Evolutionary conservation across 2,888 invertebrate species (phyloP).

Genomic region (Cataglyphis livida): DNA sequence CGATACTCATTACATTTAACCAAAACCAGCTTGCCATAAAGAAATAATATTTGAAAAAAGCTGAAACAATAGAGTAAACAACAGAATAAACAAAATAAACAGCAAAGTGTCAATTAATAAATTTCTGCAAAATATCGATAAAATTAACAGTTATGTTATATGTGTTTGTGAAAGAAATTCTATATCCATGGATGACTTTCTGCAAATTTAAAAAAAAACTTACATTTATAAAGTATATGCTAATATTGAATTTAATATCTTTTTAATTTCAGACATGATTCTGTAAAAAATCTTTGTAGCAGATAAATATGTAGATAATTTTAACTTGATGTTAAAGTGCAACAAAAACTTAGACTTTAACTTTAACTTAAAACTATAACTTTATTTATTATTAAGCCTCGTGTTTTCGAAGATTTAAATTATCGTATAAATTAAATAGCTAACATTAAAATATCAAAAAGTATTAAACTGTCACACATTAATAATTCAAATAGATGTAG

Average conservation of each 20-base stretch:
- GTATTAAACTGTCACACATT: not conserved
- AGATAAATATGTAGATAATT: not conserved
- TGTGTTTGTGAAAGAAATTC: not conserved
- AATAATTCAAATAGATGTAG: not conserved
- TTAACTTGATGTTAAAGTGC: not conserved
- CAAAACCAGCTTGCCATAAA: constrained; percentile 94
- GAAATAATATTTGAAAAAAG: constrained; percentile 90
- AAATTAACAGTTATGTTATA: not conserved
- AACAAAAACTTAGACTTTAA: not conserved
- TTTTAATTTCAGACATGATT: not conserved
- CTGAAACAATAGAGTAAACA: constrained; percentile 86
- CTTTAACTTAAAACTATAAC: not conserved
- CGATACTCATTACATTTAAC: constrained; percentile 95
- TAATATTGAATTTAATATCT: not conserved
- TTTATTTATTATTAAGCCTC: too few relatives aligned
- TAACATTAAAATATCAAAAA: not conserved
- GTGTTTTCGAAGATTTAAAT: too few relatives aligned
- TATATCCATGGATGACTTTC: not conserved
- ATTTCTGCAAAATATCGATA: not conserved
- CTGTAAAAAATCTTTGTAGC: not conserved
- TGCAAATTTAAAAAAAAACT: not conserved
- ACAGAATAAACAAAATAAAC: too few relatives aligned
- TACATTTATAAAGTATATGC: not conserved
- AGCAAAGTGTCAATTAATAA: not conserved
- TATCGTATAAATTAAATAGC: too few relatives aligned